These are phyloP conservation scores for Argyresthia goedartella DNA, from an alignment of 2,888 invertebrate species.

Conservation along the genomic window DNA sequence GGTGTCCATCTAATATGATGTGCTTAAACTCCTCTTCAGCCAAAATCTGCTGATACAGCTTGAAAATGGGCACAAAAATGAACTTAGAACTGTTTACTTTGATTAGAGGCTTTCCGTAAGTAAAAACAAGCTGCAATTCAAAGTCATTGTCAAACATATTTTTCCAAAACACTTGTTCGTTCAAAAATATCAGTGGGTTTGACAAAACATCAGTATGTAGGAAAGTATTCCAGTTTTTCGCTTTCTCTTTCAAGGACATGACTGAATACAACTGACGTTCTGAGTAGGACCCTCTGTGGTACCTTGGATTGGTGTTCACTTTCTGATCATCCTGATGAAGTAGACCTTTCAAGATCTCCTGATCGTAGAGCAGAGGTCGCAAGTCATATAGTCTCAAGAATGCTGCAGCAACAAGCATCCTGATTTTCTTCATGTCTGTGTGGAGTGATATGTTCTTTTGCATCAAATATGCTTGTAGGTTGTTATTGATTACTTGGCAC, in stretches of 20 bases:
- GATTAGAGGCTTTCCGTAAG: slow-evolving; percentile 61
- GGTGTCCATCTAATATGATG: slow-evolving; percentile 27
- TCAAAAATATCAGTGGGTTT: slow-evolving; percentile 39
- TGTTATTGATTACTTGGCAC: slow-evolving; percentile 75
- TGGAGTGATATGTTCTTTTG: slow-evolving; percentile 45
- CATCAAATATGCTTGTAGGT: slow-evolving; percentile 73
- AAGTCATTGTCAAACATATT: slow-evolving; percentile 22
- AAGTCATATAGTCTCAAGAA: slow-evolving; percentile 73
- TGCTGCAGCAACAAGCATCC: slow-evolving; percentile 62
- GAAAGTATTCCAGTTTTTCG: slow-evolving; percentile 47
- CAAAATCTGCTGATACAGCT: slow-evolving; percentile 50
- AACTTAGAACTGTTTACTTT: slow-evolving; percentile 74
- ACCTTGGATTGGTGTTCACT: slow-evolving; percentile 54
- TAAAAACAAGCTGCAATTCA: slow-evolving; percentile 36
- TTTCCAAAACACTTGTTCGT: slow-evolving; percentile 40
- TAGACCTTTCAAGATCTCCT: slow-evolving; percentile 59
- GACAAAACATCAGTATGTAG: slow-evolving; percentile 55
- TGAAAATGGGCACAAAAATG: slow-evolving; percentile 58
- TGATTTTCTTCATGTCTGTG: slow-evolving; percentile 54
- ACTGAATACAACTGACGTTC: slow-evolving; percentile 61
- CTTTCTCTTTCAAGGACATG: slow-evolving; percentile 57
- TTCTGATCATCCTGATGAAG: slow-evolving; percentile 55
- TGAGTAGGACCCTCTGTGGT: slow-evolving; percentile 69
- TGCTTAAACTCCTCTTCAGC: slow-evolving; percentile 50
- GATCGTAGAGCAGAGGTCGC: slow-evolving; percentile 50